phyloP scores from a whole-genome alignment of 2,888 invertebrate species.

The Phengaris alcon region DNA sequence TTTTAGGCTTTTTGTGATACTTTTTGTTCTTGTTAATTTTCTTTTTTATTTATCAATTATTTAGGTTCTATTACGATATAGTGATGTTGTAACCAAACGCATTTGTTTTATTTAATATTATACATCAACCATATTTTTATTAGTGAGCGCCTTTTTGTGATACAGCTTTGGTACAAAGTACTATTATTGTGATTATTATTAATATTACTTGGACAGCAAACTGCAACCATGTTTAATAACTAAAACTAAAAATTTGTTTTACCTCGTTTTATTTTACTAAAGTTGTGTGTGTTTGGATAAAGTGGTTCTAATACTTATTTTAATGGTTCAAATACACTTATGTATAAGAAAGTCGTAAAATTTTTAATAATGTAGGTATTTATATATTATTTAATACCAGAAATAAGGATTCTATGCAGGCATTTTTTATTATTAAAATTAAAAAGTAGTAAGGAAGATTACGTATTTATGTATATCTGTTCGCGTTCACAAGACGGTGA shows the following conservation, averaged over 20 bases:
- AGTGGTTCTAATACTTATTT: too few species aligned
- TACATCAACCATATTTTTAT: background rate
- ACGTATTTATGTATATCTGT: too few species aligned
- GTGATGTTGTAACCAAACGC: too few species aligned
- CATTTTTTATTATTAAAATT: too few species aligned
- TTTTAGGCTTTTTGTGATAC: background rate
- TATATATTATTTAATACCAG: too few species aligned
- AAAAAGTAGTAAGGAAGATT: too few species aligned
- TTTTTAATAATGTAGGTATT: too few species aligned
- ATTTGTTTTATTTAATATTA: background rate
- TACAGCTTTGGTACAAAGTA: constrained; percentile 8
- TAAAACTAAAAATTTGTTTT: background rate
- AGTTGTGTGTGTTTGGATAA: background rate
- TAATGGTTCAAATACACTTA: too few species aligned
- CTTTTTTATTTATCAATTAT: background rate
- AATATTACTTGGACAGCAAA: background rate
- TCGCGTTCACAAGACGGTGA: too few species aligned
- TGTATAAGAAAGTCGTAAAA: too few species aligned
- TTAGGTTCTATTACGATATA: background rate
- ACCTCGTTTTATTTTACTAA: constrained; percentile 5
- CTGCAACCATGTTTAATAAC: background rate
- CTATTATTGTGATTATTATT: background rate
- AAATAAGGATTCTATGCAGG: too few species aligned
- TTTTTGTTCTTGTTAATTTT: background rate
- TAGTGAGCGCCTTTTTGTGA: background rate